Percentiles rank a stretch among this genome's conserved stretches.
These are phyloP conservation scores for Cephus pygmeus DNA, from an alignment of 2,888 invertebrate species.

Conservation along the genomic window DNA sequence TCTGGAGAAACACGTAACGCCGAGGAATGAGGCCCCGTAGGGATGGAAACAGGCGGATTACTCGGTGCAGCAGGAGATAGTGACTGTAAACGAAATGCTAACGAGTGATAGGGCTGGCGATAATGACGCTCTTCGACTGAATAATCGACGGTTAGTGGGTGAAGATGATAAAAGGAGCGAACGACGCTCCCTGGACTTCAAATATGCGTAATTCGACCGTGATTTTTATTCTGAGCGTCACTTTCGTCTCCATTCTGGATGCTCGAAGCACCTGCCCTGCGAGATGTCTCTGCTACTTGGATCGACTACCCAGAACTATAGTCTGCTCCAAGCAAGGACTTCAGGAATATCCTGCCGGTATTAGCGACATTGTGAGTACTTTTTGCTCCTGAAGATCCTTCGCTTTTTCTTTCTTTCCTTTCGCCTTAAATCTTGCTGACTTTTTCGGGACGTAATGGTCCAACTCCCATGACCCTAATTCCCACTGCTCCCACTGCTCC, in stretches of 20 bases:
- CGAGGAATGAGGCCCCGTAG: neutral
- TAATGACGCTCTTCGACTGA: neutral
- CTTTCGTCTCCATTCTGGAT: neutral
- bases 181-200: neutral
- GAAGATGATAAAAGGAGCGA: neutral
- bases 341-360: slow-evolving; percentile 46
- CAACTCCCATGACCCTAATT: neutral
- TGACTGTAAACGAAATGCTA: neutral
- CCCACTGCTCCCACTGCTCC: too few species aligned
- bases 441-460: neutral
- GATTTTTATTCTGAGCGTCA: neutral
- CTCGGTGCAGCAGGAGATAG: neutral
- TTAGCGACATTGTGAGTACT: slow-evolving; percentile 53
- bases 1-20: neutral
- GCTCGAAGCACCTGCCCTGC: slow-evolving; percentile 40
- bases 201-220: neutral
- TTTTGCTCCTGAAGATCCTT: slow-evolving; percentile 1
- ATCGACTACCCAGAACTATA: slow-evolving; percentile 42
- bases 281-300: slow-evolving; percentile 49
- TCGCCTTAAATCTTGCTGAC: slow-evolving; percentile 3
- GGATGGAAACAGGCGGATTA: neutral
- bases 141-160: neutral
- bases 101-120: neutral
- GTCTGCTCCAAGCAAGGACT: slow-evolving; percentile 47
- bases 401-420: neutral